Conservation (phyloP, 1,140 invertebrate genomes). For the Bombus superbus region DNA sequence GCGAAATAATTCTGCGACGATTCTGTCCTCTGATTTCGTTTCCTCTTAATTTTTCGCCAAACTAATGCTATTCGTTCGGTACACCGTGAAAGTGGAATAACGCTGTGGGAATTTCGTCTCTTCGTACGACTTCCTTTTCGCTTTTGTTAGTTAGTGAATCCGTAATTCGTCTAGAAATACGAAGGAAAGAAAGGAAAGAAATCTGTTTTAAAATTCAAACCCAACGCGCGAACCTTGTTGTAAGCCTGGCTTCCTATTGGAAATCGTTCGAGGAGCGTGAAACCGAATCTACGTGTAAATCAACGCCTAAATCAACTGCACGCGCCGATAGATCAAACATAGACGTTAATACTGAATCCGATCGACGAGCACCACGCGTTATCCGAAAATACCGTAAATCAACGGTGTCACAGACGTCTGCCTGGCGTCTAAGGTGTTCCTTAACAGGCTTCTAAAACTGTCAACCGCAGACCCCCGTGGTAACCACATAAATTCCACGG, state of each 20-base stretch:
- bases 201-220: neutral
- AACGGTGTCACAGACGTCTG: neutral
- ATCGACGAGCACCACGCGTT: neutral
- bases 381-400: neutral
- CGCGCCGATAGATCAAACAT: neutral
- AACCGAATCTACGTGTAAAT: neutral
- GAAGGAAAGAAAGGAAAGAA: neutral
- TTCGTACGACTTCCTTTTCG: no score
- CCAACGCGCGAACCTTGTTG: no score
- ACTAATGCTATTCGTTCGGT: no score
- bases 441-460: slow-evolving; percentile 43
- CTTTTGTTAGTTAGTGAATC: no score
- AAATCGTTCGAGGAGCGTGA: neutral
- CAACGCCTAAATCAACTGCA: neutral
- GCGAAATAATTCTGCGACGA: neutral
- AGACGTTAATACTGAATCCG: neutral
- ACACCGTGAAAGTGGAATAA: neutral
- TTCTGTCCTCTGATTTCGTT: neutral
- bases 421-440: slow-evolving; percentile 27
- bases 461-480: slow-evolving; percentile 36
- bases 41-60: neutral
- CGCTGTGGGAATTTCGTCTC: neutral
- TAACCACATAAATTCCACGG: slow-evolving; percentile 37
- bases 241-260: neutral
- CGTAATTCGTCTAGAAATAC: neutral